Percentiles rank a stretch among this genome's conserved stretches.
These are phyloP conservation scores for Ariolimax columbianus DNA, from an alignment of 2,888 invertebrate species.

Conservation along the genomic window DNA sequence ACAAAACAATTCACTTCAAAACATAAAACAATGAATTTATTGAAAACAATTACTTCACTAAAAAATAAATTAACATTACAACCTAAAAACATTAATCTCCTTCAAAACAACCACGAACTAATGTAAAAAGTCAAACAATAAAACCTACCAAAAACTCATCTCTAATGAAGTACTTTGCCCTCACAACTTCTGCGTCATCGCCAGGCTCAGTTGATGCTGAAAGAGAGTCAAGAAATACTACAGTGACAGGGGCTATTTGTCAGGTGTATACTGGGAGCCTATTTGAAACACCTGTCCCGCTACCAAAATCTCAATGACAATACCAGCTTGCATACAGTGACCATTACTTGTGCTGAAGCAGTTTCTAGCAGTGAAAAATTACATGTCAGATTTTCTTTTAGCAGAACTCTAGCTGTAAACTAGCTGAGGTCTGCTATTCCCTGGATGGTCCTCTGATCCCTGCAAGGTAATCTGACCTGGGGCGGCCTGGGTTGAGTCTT, in stretches of 20 bases:
- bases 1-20: too few species aligned
- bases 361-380: neutral
- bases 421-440: too few species aligned
- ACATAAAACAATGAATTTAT: too few species aligned
- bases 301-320: neutral
- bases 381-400: neutral
- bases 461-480: too few species aligned
- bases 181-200: constrained; percentile 89
- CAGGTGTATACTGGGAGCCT: neutral
- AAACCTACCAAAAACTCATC: constrained; percentile 97
- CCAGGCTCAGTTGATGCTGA: constrained; percentile 78
- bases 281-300: neutral
- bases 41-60: too few species aligned
- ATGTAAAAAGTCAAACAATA: neutral
- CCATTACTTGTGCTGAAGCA: neutral
- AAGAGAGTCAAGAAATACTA: constrained; percentile 43
- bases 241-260: neutral
- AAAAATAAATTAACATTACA: too few species aligned
- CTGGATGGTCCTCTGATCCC: too few species aligned
- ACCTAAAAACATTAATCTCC: too few species aligned
- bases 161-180: constrained; percentile 99
- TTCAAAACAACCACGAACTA: too few species aligned
- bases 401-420: neutral
- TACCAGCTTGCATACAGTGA: neutral
- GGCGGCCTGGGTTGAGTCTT: too few species aligned